phyloP scores from a whole-genome alignment of 2,888 invertebrate genomes.

The Ophion obscuratus region DNA sequence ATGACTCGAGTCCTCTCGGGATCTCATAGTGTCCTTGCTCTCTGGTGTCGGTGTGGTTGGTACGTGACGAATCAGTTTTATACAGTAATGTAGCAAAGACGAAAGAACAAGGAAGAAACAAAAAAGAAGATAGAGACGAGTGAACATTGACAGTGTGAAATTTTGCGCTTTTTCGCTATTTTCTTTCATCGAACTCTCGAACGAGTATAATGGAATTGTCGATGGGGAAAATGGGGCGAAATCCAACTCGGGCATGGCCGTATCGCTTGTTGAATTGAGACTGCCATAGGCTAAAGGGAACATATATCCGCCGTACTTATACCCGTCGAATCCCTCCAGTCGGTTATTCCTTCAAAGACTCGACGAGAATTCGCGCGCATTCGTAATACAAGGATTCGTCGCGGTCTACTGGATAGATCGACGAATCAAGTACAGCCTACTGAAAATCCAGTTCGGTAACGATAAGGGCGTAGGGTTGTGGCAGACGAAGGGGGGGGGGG shows the following conservation, averaged over 20 bases:
- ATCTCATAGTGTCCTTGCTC: slow-evolving; percentile 82
- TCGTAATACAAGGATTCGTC: not conserved
- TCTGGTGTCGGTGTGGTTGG: slow-evolving; percentile 83
- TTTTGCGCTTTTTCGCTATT: slow-evolving; percentile 66
- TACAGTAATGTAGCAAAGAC: slow-evolving; percentile 78
- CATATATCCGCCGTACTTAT: slow-evolving; percentile 73
- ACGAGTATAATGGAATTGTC: slow-evolving; percentile 70
- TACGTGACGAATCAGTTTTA: slow-evolving; percentile 74
- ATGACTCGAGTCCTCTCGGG: slow-evolving; percentile 77
- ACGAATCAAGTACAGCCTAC: slow-evolving; percentile 77
- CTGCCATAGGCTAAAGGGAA: slow-evolving; percentile 76
- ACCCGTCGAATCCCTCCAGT: slow-evolving; percentile 74
- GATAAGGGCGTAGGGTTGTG: slow-evolving; percentile 43
- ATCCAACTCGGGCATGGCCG: slow-evolving; percentile 77
- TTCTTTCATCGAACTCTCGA: slow-evolving; percentile 13
- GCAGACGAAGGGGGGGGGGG: not conserved
- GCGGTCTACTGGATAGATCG: slow-evolving; percentile 69
- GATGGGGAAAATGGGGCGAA: slow-evolving; percentile 71
- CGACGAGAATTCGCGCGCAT: not conserved
- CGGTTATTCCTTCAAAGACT: not conserved
- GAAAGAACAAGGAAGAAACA: slow-evolving; percentile 37
- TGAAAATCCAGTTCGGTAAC: slow-evolving; percentile 80
- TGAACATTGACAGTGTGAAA: slow-evolving; percentile 75
- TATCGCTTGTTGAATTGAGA: slow-evolving; percentile 77
- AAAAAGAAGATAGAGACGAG: slow-evolving; percentile 39